Conservation (phyloP, 2,113 vertebrate species). For the Rhabdomys dilectus region DNA sequence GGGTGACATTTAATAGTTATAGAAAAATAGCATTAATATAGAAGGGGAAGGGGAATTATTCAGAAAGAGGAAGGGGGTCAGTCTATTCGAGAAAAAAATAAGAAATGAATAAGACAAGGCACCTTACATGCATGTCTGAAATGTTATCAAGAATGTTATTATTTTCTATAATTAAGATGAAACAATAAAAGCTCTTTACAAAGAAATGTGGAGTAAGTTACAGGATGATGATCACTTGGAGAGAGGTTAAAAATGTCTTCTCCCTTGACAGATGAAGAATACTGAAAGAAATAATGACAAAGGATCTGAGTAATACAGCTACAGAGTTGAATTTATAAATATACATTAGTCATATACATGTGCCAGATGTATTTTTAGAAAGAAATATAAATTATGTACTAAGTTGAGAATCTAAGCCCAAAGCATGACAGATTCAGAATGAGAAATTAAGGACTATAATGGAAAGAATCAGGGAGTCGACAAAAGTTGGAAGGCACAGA, state of each 20-base stretch:
- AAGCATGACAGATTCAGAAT: neutral
- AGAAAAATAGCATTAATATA: neutral
- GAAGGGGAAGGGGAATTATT: neutral
- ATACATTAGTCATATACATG: conserved; percentile 11
- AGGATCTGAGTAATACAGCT: conserved; percentile 22
- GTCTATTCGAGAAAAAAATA: too few relatives aligned
- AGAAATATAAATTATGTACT: conserved; percentile 40
- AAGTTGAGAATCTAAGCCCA: neutral
- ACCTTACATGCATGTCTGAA: neutral
- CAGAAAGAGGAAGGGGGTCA: neutral
- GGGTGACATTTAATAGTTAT: neutral
- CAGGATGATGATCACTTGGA: neutral
- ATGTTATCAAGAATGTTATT: neutral
- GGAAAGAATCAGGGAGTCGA: neutral
- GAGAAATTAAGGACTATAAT: neutral
- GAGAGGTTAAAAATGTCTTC: neutral
- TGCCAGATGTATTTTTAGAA: conserved; percentile 44
- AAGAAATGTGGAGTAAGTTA: neutral
- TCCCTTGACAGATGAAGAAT: conserved; percentile 7
- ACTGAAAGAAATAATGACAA: neutral
- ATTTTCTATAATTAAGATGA: neutral
- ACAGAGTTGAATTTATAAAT: neutral
- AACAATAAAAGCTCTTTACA: neutral
- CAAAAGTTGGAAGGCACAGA: neutral
- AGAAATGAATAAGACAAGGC: neutral